These are phyloP conservation scores for Philereme transversata DNA, from an alignment of 2,888 invertebrate species.

Conservation along the genomic window DNA sequence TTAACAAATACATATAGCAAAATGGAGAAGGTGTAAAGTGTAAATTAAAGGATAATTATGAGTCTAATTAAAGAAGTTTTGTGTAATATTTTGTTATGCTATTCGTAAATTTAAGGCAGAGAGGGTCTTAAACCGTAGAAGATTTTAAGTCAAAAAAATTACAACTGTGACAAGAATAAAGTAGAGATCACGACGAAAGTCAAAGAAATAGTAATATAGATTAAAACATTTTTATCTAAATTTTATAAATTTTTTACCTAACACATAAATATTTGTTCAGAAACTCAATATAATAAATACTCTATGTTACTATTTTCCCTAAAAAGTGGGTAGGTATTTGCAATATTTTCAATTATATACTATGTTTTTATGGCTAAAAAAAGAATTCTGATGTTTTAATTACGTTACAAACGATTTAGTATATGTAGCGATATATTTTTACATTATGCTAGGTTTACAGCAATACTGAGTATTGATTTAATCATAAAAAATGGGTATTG, in stretches of 20 bases:
- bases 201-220: slow-evolving; percentile 15
- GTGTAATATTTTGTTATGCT: neutral
- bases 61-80: neutral
- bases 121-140: neutral
- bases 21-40: neutral
- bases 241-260: slow-evolving; percentile 19
- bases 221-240: slow-evolving; percentile 11
- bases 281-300: slow-evolving; percentile 1
- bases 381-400: too few species aligned
- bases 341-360: too few species aligned
- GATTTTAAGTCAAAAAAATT: neutral
- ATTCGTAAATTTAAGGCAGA: slow-evolving; percentile 1
- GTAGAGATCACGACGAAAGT: slow-evolving; percentile 25
- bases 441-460: too few species aligned
- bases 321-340: too few species aligned
- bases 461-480: too few species aligned
- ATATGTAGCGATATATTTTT: too few species aligned
- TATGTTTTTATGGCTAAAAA: too few species aligned
- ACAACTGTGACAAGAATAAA: slow-evolving; percentile 26
- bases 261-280: slow-evolving; percentile 22
- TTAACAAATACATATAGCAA: neutral
- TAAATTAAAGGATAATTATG: neutral
- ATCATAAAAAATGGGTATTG: too few species aligned
- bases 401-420: too few species aligned
- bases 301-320: too few species aligned